These are phyloP conservation scores for Papilio polytes DNA, from an alignment of 1,140 invertebrate species.

Conservation along the genomic window DNA sequence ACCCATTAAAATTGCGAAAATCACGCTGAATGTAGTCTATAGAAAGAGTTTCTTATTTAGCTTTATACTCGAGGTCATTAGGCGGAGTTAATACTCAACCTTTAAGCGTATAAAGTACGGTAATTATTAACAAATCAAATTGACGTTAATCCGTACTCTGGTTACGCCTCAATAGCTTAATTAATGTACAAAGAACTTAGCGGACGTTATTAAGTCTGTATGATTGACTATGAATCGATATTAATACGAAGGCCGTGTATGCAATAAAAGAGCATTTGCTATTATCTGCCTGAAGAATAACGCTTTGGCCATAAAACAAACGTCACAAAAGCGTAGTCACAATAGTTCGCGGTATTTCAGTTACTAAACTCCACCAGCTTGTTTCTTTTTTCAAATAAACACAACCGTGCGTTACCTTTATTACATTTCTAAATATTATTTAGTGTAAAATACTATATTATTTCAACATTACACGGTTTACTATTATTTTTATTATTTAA, in stretches of 20 bases:
- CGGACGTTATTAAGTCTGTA: slow-evolving; percentile 17
- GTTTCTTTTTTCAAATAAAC: too few species aligned
- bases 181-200: slow-evolving; percentile 32
- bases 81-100: background rate
- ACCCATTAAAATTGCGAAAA: too few species aligned
- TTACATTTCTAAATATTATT: too few species aligned
- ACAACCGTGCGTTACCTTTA: too few species aligned
- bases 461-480: too few species aligned
- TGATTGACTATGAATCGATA: slow-evolving; percentile 27
- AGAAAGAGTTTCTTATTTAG: background rate
- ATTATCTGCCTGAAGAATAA: background rate
- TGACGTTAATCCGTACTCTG: slow-evolving; percentile 20
- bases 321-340: too few species aligned
- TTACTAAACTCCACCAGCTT: too few species aligned
- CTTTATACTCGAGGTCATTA: background rate
- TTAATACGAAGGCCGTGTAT: slow-evolving; percentile 26
- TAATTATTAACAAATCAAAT: slow-evolving; percentile 24
- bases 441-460: too few species aligned
- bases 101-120: slow-evolving; percentile 7
- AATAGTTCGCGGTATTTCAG: too few species aligned
- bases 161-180: slow-evolving; percentile 35
- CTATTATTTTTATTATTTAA: too few species aligned
- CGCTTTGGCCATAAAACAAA: background rate
- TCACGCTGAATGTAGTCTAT: background rate
- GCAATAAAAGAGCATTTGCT: slow-evolving; percentile 5